Conservation (phyloP, 2,888 invertebrate genomes). For the Micropterix aruncella region DNA sequence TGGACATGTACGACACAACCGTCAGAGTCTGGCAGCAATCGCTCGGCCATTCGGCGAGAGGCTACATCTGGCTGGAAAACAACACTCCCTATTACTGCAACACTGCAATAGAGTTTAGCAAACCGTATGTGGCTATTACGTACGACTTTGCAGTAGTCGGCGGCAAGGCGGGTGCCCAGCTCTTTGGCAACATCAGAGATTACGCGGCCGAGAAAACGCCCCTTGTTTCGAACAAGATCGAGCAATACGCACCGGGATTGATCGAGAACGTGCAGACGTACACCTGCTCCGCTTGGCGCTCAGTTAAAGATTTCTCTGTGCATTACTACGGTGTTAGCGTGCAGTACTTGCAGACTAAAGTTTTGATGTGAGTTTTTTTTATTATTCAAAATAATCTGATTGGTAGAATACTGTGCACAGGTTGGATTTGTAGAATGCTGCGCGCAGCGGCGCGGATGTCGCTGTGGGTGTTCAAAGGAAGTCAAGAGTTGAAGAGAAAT, state of each 20-base stretch:
- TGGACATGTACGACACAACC: conserved; percentile 48
- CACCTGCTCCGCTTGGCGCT: conserved; percentile 25
- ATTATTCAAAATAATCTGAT: too few relatives aligned
- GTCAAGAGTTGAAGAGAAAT: too few relatives aligned
- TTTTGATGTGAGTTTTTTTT: conserved; percentile 57
- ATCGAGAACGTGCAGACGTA: conserved; percentile 44
- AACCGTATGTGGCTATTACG: conserved; percentile 47
- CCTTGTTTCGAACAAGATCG: conserved; percentile 35
- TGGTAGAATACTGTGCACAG: too few relatives aligned
- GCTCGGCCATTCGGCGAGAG: conserved; percentile 43
- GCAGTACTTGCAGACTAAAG: conserved; percentile 55
- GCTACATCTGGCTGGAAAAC: conserved; percentile 51
- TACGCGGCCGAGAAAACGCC: conserved; percentile 37
- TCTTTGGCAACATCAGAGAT: conserved; percentile 32
- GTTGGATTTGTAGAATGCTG: too few relatives aligned
- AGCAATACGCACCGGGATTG: conserved; percentile 59
- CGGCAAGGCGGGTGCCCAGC: conserved; percentile 31
- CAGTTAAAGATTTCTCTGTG: conserved; percentile 30
- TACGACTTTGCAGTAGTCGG: conserved; percentile 40
- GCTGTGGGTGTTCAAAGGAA: too few relatives aligned
- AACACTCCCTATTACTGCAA: conserved; percentile 54
- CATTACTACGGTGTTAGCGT: conserved; percentile 37
- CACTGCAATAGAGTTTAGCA: conserved; percentile 34
- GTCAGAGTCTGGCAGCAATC: conserved; percentile 47
- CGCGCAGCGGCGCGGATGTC: too few relatives aligned